Conservation (phyloP, 2,797 vertebrate genomes). For the Macroramphosus scolopax region DNA sequence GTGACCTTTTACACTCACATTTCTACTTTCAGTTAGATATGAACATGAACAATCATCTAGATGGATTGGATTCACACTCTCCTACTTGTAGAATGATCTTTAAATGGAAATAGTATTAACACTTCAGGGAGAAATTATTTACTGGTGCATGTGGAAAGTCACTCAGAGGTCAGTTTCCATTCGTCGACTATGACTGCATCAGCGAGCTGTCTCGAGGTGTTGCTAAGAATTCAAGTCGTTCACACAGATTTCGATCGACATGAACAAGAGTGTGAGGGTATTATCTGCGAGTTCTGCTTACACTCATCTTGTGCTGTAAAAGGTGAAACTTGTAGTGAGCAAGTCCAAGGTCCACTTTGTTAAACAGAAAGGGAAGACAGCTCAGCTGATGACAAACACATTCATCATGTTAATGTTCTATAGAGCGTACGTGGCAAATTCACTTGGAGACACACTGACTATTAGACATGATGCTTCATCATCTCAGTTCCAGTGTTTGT, state of each 20-base stretch:
- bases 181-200: constrained; percentile 7
- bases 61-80: not conserved
- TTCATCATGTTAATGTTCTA: constrained; percentile 45
- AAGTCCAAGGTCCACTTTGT: too few species aligned
- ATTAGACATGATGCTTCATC: constrained; percentile 59
- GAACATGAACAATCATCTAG: not conserved
- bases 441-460: constrained; percentile 36
- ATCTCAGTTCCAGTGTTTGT: constrained; percentile 17
- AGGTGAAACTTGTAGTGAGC: too few species aligned
- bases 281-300: not conserved
- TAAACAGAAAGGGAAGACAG: too few species aligned
- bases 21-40: constrained; percentile 1
- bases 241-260: not conserved
- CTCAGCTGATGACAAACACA: constrained; percentile 39
- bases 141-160: constrained; percentile 15
- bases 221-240: not conserved
- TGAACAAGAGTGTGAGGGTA: not conserved
- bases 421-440: constrained; percentile 67
- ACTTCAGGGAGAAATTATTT: constrained; percentile 16
- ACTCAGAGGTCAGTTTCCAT: constrained; percentile 13
- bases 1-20: not conserved
- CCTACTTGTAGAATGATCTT: constrained; percentile 4
- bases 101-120: constrained; percentile 10
- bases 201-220: constrained; percentile 4
- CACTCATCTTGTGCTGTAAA: constrained; percentile 36